Evolutionary conservation across 2,113 vertebrate species (phyloP).

Genomic region (Lampris incognitus): DNA sequence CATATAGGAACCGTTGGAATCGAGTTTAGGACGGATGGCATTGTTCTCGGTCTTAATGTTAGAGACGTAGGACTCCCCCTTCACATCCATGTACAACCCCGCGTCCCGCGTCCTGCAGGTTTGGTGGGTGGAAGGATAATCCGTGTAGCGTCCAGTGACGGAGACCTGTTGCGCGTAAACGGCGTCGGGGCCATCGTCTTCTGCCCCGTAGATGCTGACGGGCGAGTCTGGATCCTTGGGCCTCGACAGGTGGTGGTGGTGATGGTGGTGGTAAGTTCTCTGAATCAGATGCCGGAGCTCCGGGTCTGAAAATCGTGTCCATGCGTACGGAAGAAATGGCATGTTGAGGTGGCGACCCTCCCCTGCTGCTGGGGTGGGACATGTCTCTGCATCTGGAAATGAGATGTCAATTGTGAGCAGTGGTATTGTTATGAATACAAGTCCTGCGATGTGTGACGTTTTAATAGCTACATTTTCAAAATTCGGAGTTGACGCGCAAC

Average conservation of each 20-base stretch:
- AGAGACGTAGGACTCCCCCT: slow-evolving; percentile 79
- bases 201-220: slow-evolving; percentile 78
- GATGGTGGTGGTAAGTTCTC: slow-evolving; percentile 60
- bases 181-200: slow-evolving; percentile 77
- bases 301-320: slow-evolving; percentile 86
- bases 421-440: too few relatives aligned
- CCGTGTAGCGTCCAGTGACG: slow-evolving; percentile 77
- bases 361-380: slow-evolving; percentile 77
- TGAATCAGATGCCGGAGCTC: slow-evolving; percentile 88
- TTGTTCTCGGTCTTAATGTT: slow-evolving; percentile 89
- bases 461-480: too few relatives aligned
- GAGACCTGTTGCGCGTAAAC: slow-evolving; percentile 64
- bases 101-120: slow-evolving; percentile 75
- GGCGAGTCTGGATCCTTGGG: slow-evolving; percentile 79
- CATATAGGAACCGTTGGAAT: slow-evolving; percentile 88
- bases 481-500: too few relatives aligned
- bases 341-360: slow-evolving; percentile 80
- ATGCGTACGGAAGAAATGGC: slow-evolving; percentile 89
- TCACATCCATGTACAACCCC: slow-evolving; percentile 72
- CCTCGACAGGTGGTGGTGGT: slow-evolving; percentile 76
- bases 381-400: slow-evolving; percentile 88
- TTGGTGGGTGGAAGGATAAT: slow-evolving; percentile 74
- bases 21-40: slow-evolving; percentile 85
- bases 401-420: slow-evolving; percentile 1
- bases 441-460: too few relatives aligned